phyloP scores from a whole-genome alignment of 2,888 invertebrate genomes.

The Ceramica pisi region DNA sequence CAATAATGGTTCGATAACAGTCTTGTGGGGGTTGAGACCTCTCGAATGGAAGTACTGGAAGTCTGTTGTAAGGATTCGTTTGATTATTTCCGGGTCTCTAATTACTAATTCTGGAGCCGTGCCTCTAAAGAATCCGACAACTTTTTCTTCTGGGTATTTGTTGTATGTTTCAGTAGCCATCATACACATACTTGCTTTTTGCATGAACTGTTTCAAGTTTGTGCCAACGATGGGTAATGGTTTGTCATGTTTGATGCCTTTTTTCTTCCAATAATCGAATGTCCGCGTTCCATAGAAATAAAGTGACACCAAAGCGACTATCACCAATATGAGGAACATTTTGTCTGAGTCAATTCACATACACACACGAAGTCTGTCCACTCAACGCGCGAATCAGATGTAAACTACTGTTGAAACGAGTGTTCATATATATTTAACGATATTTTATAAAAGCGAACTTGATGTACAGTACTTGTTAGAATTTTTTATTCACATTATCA shows the following conservation, averaged over 20 bases:
- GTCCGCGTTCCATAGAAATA: conserved; percentile 80
- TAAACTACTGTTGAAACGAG: conserved; percentile 43
- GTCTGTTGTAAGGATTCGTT: conserved; percentile 81
- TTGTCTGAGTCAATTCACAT: conserved; percentile 52
- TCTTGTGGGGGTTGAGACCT: conserved; percentile 80
- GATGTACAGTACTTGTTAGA: not conserved
- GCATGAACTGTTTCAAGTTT: conserved; percentile 77
- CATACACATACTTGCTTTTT: conserved; percentile 81
- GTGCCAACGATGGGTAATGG: conserved; percentile 81
- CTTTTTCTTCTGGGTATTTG: conserved; percentile 82
- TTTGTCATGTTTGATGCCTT: conserved; percentile 81
- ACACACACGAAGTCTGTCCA: conserved; percentile 24
- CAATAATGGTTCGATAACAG: conserved; percentile 80
- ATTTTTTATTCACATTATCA: conserved; percentile 28
- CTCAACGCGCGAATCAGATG: conserved; percentile 16
- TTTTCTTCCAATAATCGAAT: conserved; percentile 82
- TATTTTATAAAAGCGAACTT: conserved; percentile 10
- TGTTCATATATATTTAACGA: conserved; percentile 34
- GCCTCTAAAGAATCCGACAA: conserved; percentile 82
- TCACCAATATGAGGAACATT: conserved; percentile 71
- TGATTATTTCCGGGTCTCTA: conserved; percentile 83
- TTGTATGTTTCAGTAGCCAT: conserved; percentile 79
- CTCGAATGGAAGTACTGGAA: conserved; percentile 81
- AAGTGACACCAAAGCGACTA: conserved; percentile 67
- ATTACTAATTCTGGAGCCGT: conserved; percentile 80